These are phyloP conservation scores for Acanthosepion esculentum DNA, from an alignment of 2,888 invertebrate genomes.

Conservation along the genomic window DNA sequence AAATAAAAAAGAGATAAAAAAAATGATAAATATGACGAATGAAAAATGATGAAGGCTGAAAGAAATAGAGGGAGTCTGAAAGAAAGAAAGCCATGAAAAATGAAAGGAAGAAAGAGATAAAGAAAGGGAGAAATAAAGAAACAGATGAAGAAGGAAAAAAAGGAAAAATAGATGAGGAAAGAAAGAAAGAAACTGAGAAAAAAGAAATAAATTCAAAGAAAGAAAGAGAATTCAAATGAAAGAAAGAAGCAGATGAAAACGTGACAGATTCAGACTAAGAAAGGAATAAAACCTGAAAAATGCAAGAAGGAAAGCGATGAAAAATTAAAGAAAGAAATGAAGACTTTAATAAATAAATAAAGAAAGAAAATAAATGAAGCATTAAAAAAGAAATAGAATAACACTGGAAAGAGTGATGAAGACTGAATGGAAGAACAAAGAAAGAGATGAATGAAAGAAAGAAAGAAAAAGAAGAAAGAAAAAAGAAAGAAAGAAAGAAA, in stretches of 20 bases:
- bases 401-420: no score
- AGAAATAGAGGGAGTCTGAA: neutral
- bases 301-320: neutral
- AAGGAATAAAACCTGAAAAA: neutral
- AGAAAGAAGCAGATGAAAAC: neutral
- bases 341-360: neutral
- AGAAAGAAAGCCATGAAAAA: neutral
- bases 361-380: neutral
- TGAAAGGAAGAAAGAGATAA: neutral
- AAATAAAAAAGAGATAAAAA: neutral
- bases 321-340: neutral
- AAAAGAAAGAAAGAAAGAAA: accelerated
- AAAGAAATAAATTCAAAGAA: neutral
- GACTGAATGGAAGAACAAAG: no score
- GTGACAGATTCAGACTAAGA: neutral
- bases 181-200: neutral
- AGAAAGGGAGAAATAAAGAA: neutral
- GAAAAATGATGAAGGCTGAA: neutral
- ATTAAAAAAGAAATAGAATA: no score
- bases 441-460: no score
- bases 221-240: neutral
- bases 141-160: no score
- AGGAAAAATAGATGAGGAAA: no score
- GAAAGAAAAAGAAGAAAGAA: no score
- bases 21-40: neutral